Conservation (phyloP, 2,113 vertebrate genomes). For the Colistium nudipinnis region DNA sequence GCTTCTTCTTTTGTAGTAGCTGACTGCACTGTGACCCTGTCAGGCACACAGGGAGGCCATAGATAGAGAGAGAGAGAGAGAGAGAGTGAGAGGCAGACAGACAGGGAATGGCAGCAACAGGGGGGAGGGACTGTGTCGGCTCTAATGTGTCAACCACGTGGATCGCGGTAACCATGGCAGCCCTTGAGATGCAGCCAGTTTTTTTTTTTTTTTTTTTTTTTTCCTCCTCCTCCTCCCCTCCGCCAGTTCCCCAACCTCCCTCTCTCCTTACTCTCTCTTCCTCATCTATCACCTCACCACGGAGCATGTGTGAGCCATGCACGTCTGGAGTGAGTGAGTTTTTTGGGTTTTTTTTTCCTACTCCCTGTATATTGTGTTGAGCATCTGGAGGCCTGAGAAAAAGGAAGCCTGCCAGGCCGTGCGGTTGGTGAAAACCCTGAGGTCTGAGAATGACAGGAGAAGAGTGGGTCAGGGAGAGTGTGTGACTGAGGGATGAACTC, state of each 20-base stretch:
- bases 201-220: background rate
- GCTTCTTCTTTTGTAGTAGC: constrained; percentile 73
- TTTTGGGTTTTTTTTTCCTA: background rate
- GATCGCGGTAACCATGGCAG: constrained; percentile 80
- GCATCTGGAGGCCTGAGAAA: constrained; percentile 62
- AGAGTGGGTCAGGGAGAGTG: constrained; percentile 65
- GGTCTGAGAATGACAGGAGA: constrained; percentile 41
- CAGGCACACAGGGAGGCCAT: constrained; percentile 53
- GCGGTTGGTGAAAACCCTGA: constrained; percentile 35
- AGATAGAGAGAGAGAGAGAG: constrained; percentile 21
- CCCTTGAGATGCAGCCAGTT: constrained; percentile 61
- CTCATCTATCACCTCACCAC: constrained; percentile 33
- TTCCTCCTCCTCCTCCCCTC: background rate
- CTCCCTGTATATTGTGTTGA: constrained; percentile 36
- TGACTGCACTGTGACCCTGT: constrained; percentile 78
- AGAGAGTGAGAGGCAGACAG: constrained; percentile 15
- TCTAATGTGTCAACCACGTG: constrained; percentile 79
- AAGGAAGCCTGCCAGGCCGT: constrained; percentile 51
- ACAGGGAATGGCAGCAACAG: constrained; percentile 20
- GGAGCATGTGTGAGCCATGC: constrained; percentile 47
- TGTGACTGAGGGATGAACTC: constrained; percentile 73
- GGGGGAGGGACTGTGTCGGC: constrained; percentile 44
- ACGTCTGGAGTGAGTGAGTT: constrained; percentile 34
- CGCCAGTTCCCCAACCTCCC: background rate
- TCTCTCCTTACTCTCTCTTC: constrained; percentile 7